Percentiles rank a stretch among this genome's conserved stretches.
These are phyloP conservation scores for Macaca nemestrina DNA, from an alignment of 2,113 vertebrate species.

Conservation along the genomic window DNA sequence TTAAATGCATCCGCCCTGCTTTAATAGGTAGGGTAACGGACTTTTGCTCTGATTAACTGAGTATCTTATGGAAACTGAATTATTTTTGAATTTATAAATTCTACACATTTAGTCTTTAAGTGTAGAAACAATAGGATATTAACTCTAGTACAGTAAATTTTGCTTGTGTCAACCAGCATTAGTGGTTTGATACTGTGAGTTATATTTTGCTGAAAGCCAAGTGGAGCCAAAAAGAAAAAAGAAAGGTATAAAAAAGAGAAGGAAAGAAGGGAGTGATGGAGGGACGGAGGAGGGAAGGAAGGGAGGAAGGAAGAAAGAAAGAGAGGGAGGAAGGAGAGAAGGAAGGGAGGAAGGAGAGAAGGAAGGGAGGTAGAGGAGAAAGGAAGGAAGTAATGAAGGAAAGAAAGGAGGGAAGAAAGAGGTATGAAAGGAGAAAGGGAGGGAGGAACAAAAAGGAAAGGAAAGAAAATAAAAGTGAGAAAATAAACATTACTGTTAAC, in stretches of 20 bases:
- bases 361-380: too few relatives aligned
- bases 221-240: background rate
- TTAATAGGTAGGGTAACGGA: background rate
- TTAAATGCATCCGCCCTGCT: background rate
- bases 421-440: background rate
- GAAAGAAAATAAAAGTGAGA: too few relatives aligned
- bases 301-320: background rate
- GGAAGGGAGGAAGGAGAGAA: too few relatives aligned
- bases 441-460: too few relatives aligned
- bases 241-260: background rate
- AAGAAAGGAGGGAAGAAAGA: too few relatives aligned
- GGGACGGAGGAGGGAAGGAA: background rate
- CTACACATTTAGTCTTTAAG: background rate
- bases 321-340: too few relatives aligned
- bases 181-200: background rate
- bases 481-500: background rate
- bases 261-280: background rate
- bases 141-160: background rate
- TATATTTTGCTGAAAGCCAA: background rate
- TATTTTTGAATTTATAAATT: background rate
- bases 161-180: background rate
- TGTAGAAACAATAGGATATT: background rate
- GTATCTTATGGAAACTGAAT: background rate
- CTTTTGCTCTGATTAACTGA: background rate
- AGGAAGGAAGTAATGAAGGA: too few relatives aligned